Evolutionary conservation across 2,888 invertebrate genomes (phyloP).

Genomic region (Coelinius sp.): DNA sequence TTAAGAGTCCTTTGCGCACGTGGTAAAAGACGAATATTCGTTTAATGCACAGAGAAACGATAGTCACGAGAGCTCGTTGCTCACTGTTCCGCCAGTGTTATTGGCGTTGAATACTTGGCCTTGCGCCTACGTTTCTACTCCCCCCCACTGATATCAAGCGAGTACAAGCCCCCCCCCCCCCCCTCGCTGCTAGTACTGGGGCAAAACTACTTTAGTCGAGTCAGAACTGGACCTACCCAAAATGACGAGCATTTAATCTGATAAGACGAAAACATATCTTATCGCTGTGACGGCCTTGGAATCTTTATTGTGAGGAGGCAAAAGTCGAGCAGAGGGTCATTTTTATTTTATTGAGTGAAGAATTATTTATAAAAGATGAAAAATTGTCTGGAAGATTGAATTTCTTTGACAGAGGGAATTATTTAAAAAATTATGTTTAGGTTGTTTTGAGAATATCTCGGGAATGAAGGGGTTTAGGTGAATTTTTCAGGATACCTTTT

Average conservation of each 20-base stretch:
- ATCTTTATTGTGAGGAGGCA: not conserved
- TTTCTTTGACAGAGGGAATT: not conserved
- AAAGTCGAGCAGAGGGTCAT: too few relatives aligned
- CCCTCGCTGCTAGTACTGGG: not conserved
- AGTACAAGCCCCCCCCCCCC: not conserved
- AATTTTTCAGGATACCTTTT: not conserved
- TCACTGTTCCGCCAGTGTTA: conserved; percentile 52
- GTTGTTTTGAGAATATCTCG: not conserved
- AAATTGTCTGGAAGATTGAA: not conserved
- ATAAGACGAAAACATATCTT: not conserved
- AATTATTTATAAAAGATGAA: too few relatives aligned
- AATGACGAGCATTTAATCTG: not conserved
- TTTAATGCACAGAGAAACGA: conserved; percentile 44
- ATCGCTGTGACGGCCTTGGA: not conserved
- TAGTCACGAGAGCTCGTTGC: conserved; percentile 60
- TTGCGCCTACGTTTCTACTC: conserved; percentile 31
- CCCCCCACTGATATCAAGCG: conserved; percentile 5
- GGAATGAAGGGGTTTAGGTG: not conserved
- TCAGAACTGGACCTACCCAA: not conserved
- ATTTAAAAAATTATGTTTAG: not conserved
- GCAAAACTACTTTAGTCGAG: not conserved
- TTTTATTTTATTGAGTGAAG: not conserved
- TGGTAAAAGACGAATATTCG: conserved; percentile 45
- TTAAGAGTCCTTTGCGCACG: conserved; percentile 48
- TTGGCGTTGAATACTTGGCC: conserved; percentile 42